Conservation (phyloP, 2,113 vertebrate species). For the Manacus vitellinus region DNA sequence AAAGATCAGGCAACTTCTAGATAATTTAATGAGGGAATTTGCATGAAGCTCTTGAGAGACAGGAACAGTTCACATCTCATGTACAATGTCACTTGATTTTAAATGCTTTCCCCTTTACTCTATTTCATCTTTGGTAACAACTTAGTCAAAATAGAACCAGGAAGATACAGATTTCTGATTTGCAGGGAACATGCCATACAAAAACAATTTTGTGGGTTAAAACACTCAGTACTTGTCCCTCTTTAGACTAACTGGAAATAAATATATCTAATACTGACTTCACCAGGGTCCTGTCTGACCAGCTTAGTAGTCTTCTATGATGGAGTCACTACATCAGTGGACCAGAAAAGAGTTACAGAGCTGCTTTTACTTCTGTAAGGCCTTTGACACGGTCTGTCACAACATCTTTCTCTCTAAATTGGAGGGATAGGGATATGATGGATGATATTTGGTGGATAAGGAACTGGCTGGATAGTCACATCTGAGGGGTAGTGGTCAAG, state of each 20-base stretch:
- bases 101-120: neutral
- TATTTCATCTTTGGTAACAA: neutral
- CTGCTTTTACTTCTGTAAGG: neutral
- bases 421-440: neutral
- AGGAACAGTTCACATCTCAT: neutral
- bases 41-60: neutral
- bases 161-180: neutral
- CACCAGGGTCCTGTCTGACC: neutral
- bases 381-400: accelerated
- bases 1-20: neutral
- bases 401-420: neutral
- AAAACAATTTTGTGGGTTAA: neutral
- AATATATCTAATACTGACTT: neutral
- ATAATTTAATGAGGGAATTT: neutral
- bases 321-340: neutral
- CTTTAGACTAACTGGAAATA: neutral
- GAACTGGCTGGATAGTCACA: neutral
- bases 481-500: neutral
- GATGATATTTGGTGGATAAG: neutral
- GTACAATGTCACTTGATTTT: neutral
- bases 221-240: neutral
- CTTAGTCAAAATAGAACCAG: neutral
- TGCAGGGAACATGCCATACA: neutral
- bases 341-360: neutral
- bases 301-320: neutral